A percentile compares a stretch with the other conserved stretches of the same genome.
These are phyloP conservation scores for Petroica traversi DNA, from an alignment of 2,113 vertebrate genomes.

Conservation along the genomic window DNA sequence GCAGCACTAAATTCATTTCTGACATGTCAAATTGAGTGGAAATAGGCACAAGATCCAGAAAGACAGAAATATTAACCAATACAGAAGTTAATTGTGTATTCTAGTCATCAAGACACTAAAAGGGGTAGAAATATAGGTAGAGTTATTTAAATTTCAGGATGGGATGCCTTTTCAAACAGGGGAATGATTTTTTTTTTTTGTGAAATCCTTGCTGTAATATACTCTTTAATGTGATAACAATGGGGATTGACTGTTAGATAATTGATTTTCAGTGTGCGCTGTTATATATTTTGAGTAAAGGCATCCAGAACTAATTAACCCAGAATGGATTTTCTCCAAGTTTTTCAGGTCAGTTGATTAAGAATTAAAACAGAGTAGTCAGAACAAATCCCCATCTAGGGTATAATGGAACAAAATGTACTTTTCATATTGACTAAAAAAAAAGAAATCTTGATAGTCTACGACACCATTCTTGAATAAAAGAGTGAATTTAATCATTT, in stretches of 20 bases:
- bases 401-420: not conserved
- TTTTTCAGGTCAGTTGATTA: slow-evolving; percentile 11
- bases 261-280: not conserved
- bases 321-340: not conserved
- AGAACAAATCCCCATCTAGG: not conserved
- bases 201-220: not conserved
- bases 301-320: not conserved
- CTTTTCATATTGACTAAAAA: not conserved
- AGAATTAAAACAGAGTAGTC: not conserved
- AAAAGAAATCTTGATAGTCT: not conserved
- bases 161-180: not conserved
- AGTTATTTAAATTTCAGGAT: not conserved
- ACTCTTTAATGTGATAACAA: not conserved
- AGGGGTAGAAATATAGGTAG: not conserved
- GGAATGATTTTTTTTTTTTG: not conserved
- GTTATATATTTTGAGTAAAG: not conserved
- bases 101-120: not conserved
- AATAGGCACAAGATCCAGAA: not conserved
- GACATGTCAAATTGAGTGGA: not conserved
- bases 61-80: not conserved
- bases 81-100: not conserved
- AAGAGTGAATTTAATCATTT: not conserved
- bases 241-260: not conserved
- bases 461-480: not conserved
- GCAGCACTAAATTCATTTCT: not conserved